Evolutionary conservation across 2,888 invertebrate genomes (phyloP), one percentile per base, ranked within the genome.

Genomic region (Hypselothyrea guttata): DNA sequence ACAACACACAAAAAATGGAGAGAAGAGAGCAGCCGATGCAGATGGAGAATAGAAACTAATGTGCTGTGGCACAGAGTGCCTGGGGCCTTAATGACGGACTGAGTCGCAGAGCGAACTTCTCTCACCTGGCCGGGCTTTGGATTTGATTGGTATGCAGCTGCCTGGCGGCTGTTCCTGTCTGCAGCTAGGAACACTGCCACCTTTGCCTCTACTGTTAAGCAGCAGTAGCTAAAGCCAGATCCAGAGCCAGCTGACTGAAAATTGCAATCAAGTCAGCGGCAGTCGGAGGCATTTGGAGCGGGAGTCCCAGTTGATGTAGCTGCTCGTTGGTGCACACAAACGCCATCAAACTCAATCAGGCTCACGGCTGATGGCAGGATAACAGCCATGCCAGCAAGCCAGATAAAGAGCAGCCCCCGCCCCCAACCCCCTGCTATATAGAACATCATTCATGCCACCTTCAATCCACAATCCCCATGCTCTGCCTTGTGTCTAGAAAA

Each of bases 341-440:
- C 83, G 83, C 78, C 83, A 84, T 84, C 83, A 82, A 78, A 78
- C 78, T 78, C 78, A 78, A 78, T 78, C 85, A 78, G 75, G 85
- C 75, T 84, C 75, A 60, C 56, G 72, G 61, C 76, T 75, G 51
- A 66, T 62, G 76, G 73, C 60, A 59, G 69, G 64, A 71, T 71
- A 67, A 72, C 72, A 47, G 55, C 15, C n/a, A 18, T 9, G 13
- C 37, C 13, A 49, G 48, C 8, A 12, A 58, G 38, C 35, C 44
- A 52, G 48, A 74, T 64, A 56, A 61, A 57, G n/a, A n/a, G 56
- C 62, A 35, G 9, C 8, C 12, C 13, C 38, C 62, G 33, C 12
- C 8, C 5, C 35, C 15, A 13, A 15, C 15, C 1, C 8, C 8
- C 7, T 11, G 9, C 9, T 22, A 22, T 22, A 22, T 22, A 22